A percentile compares a stretch with the other conserved stretches of the same genome.
These are phyloP conservation scores for Umimayanthus chanpuru DNA, from an alignment of 92 coral and sea anemone species.

Conservation along the genomic window DNA sequence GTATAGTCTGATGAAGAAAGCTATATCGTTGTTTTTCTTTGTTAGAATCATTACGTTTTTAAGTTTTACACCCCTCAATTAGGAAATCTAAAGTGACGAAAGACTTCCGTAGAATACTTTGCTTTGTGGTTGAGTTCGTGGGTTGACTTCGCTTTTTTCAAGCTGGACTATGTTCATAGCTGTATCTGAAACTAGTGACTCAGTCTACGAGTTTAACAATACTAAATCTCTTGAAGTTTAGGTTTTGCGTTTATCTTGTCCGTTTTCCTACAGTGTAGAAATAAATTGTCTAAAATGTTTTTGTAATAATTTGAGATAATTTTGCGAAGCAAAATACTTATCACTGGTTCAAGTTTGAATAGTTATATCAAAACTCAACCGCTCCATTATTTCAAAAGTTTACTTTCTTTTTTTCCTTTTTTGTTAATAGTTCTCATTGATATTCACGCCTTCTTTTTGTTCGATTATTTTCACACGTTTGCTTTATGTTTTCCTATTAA, in stretches of 20 bases:
- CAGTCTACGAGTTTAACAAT: neutral
- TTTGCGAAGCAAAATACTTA: neutral
- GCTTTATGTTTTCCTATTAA: neutral
- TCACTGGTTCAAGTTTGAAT: neutral
- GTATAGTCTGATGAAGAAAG: neutral
- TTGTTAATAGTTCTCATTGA: neutral
- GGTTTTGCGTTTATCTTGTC: too few relatives aligned
- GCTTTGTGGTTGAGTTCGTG: conserved; percentile 26
- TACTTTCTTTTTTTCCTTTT: neutral
- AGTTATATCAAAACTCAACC: neutral
- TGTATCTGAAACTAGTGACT: neutral
- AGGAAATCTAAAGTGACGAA: neutral
- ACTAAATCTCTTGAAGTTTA: neutral
- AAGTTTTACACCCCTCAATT: neutral
- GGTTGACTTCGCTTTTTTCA: neutral
- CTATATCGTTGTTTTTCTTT: neutral
- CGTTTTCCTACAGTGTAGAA: too few relatives aligned
- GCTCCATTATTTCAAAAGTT: neutral
- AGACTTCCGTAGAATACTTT: neutral
- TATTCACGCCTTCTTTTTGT: conserved; percentile 21
- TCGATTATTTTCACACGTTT: conserved; percentile 1
- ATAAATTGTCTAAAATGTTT: neutral
- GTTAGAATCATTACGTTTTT: neutral
- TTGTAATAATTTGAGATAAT: neutral
- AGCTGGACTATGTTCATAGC: neutral